These are phyloP conservation scores for Sebastiscus albofasciatus DNA, from an alignment of 2,797 vertebrate genomes.

Conservation along the genomic window DNA sequence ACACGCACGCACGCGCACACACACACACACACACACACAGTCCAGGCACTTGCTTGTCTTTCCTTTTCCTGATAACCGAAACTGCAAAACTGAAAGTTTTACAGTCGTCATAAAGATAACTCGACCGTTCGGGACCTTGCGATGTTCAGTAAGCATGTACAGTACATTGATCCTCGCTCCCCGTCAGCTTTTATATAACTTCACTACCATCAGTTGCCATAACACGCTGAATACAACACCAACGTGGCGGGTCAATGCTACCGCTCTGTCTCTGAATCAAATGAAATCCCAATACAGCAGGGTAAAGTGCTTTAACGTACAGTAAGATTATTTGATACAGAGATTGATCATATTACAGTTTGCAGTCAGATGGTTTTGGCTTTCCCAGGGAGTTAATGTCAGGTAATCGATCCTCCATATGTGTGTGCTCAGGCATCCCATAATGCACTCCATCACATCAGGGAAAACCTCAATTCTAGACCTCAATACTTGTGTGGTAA, in stretches of 20 bases:
- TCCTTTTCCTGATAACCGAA: slow-evolving; percentile 34
- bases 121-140: not conserved
- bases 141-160: not conserved
- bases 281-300: not conserved
- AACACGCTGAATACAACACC: not conserved
- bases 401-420: slow-evolving; percentile 48
- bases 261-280: not conserved
- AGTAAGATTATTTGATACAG: not conserved
- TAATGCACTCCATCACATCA: not conserved
- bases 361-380: slow-evolving; percentile 4
- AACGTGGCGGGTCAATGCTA: not conserved
- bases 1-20: not conserved
- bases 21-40: not conserved
- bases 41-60: not conserved
- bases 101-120: slow-evolving; percentile 57
- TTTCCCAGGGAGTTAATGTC: slow-evolving; percentile 11
- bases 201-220: slow-evolving; percentile 2
- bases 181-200: slow-evolving; percentile 8
- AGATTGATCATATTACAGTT: slow-evolving; percentile 5
- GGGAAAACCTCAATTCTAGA: not conserved
- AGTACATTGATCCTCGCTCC: slow-evolving; percentile 22
- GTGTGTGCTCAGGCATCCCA: slow-evolving; percentile 21
- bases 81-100: slow-evolving; percentile 45
- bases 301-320: not conserved
- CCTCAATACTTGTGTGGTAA: not conserved